These are phyloP conservation scores for Podargus strigoides DNA, from an alignment of 2,797 vertebrate genomes.

Conservation along the genomic window DNA sequence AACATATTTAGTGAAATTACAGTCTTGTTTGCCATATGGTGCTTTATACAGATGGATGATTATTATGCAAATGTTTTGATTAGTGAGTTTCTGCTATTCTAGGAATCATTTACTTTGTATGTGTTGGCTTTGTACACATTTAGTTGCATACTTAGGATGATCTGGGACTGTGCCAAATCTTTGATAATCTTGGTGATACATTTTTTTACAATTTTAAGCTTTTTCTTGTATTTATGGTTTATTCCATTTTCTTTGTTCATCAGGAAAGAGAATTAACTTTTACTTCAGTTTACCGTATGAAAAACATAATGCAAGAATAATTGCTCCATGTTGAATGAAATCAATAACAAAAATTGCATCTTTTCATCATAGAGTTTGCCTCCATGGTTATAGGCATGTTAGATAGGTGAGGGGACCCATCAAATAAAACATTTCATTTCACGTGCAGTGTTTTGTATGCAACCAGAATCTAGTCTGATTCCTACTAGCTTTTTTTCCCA, in stretches of 20 bases:
- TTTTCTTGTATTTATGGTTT: conserved; percentile 1
- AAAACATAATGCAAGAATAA: neutral
- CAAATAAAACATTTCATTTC: neutral
- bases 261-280: conserved; percentile 42
- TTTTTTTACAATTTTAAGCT: neutral
- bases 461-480: neutral
- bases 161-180: conserved; percentile 35
- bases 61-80: conserved; percentile 58
- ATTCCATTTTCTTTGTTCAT: conserved; percentile 41
- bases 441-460: neutral
- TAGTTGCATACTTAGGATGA: conserved; percentile 18
- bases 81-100: conserved; percentile 61
- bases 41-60: conserved; percentile 49
- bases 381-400: neutral
- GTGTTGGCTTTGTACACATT: conserved; percentile 13
- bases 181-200: conserved; percentile 9
- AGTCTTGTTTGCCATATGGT: conserved; percentile 53
- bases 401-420: neutral
- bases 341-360: neutral
- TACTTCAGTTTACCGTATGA: conserved; percentile 14
- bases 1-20: conserved; percentile 53
- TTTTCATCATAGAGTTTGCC: neutral
- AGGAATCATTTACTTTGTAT: conserved; percentile 51
- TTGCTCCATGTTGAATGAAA: neutral
- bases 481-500: neutral